Evolutionary conservation across 2,888 invertebrate species (phyloP), one percentile per base, ranked within the genome.

Genomic region (Noctua janthe): DNA sequence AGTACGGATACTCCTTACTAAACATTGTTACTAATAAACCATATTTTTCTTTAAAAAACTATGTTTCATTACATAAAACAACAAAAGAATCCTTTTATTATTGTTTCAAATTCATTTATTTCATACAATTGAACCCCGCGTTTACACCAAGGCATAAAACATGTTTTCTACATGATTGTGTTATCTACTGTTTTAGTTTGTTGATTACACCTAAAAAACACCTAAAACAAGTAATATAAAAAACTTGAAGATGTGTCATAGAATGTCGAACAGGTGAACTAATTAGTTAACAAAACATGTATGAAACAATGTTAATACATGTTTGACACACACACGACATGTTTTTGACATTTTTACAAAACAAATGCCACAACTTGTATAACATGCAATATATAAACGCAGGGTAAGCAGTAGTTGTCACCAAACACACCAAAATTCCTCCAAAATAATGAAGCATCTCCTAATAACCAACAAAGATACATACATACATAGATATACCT

Each of bases 401-500:
- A 59, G n/a, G 13, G 13, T 66, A 11, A 66, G 13, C 66, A 23
- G 23, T 67, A 67, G 47, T 69, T 29, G 6, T 69, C 47, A 43
- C 66, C 11, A 64, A 76, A 23, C 51, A 64, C 1, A 35, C 5
- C 8, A 49, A 51, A 23, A 23, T 17, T 59, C 59, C 15, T 15
- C 7, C 23, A 70, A 72, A 84, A 74, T 54, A 49, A 39, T 13
- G 23, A 72, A 66, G 0, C 29, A 43, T 67, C 23, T 56, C 62
- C 17, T 13, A 23, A 67, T 70, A 66, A 17, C 35, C 64, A 66
- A 72, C 77, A 67, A 51, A 81, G 64, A 17, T 54, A 62, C 71
- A 51, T 39, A 49, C 49, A 83, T 70, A 81, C 23, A 54, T 54
- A 47, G 74, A 75, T 17, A 29, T 29, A 29, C 29, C 29, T 29